Percentiles rank a stretch among this genome's conserved stretches.
Evolutionary conservation across 1,140 invertebrate species (phyloP).

Genomic region (Sitophilus oryzae): DNA sequence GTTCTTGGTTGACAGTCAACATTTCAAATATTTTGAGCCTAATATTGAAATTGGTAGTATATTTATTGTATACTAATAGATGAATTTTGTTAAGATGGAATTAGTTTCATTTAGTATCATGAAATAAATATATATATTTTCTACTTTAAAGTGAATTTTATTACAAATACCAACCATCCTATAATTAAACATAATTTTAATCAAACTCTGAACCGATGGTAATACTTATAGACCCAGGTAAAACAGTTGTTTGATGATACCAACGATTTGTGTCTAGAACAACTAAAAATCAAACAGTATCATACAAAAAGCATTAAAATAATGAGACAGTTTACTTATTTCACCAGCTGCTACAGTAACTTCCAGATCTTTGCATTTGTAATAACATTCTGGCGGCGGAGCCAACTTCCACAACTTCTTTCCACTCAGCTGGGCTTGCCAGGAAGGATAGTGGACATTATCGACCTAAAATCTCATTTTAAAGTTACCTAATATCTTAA

Average conservation of each 20-base stretch:
- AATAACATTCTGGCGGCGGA: slow-evolving; percentile 83
- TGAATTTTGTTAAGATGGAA: too few relatives aligned
- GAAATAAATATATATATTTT: too few relatives aligned
- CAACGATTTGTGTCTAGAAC: slow-evolving; percentile 89
- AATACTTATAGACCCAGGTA: slow-evolving; percentile 84
- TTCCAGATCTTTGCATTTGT: slow-evolving; percentile 61
- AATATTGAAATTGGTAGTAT: too few relatives aligned
- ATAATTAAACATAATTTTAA: slow-evolving; percentile 46
- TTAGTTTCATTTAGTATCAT: too few relatives aligned
- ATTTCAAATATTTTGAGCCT: too few relatives aligned
- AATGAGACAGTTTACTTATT: slow-evolving; percentile 65
- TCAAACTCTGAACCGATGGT: slow-evolving; percentile 95
- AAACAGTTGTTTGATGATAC: slow-evolving; percentile 87
- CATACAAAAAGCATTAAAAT: not conserved
- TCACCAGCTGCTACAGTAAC: slow-evolving; percentile 77
- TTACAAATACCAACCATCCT: slow-evolving; percentile 4
- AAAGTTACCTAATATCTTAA: too few relatives aligned
- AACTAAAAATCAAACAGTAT: slow-evolving; percentile 56
- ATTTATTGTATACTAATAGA: too few relatives aligned
- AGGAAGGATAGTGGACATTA: slow-evolving; percentile 83
- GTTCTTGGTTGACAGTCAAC: too few relatives aligned
- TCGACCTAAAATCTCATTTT: slow-evolving; percentile 64
- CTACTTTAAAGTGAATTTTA: not conserved
- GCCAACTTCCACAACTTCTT: slow-evolving; percentile 80
- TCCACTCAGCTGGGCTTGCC: slow-evolving; percentile 89